Evolutionary conservation across 2,888 invertebrate species (phyloP), one percentile per base, ranked within the genome.

Genomic region (Synergus gifuensis): DNA sequence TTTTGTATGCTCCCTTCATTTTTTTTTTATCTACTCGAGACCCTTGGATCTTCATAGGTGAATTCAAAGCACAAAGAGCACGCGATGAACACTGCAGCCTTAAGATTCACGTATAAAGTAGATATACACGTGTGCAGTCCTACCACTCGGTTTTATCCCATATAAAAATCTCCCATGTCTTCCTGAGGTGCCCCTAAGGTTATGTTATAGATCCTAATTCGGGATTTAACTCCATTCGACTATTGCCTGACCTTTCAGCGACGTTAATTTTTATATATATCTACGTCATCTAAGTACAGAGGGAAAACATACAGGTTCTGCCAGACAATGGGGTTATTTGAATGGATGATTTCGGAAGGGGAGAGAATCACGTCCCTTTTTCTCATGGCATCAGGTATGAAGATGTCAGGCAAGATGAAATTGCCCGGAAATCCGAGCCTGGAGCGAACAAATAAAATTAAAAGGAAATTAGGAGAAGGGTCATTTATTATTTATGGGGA

Each of bases 11-110:
- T 54, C 73, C 54, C 73, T 73, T 36, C 36, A 73, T 54, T 54
- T 54, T 73, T 73, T 73, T 73, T 69, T 69, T 11, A 69, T 36
- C 69, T 46, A 69, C 69, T 49, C 69, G 28, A 73, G 54, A 73
- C 69, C 69, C 69, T 73, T 73, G 69, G 69, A n/a, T 73, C 49
- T 73, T 73, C 54, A 54, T 73, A 73, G 49, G 69, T 73, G 69
- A 16, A 73, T 73, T 73, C 69, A 73, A 73, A 73, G 54, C 73
- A 73, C 73, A 73, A 73, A 73, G 73, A 73, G 73, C 73, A 73
- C 73, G 73, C 73, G 73, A 73, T 73, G 73, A 11, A 36, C 73
- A 36, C 73, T 28, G 73, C 73, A 54, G 73, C 54, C 73, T 73
- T 18, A 73, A 73, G 49, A 73, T 73, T 36, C 54, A 73, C 54